Evolutionary conservation across 2,888 invertebrate species (phyloP).

Genomic region (Andricus curvator): DNA sequence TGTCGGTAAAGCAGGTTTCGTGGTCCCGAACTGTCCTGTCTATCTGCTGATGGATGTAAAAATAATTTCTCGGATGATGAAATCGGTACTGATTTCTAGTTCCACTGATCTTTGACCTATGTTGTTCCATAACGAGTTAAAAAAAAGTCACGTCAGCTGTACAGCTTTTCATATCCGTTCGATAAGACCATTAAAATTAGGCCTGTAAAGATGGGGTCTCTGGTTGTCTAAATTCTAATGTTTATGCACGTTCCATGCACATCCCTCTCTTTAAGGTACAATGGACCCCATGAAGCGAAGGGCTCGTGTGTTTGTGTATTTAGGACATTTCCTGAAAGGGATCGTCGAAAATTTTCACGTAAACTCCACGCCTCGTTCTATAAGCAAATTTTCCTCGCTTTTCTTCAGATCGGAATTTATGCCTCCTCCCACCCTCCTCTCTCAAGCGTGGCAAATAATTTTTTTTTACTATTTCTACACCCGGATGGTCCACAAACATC

Average conservation of each 20-base stretch:
- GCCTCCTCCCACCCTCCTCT: slow-evolving; percentile 13
- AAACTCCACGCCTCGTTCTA: slow-evolving; percentile 19
- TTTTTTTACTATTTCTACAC: neutral
- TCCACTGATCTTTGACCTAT: slow-evolving; percentile 1
- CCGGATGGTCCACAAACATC: neutral
- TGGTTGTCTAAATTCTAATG: slow-evolving; percentile 45
- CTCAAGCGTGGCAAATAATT: slow-evolving; percentile 11
- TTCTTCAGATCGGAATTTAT: slow-evolving; percentile 16
- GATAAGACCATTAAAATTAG: slow-evolving; percentile 11
- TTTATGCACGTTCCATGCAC: slow-evolving; percentile 27
- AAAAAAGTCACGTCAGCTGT: slow-evolving; percentile 46
- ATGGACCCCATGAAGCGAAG: slow-evolving; percentile 44
- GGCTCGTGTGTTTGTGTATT: slow-evolving; percentile 47
- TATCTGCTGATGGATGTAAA: too few species aligned
- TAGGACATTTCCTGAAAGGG: slow-evolving; percentile 46
- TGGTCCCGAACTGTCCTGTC: too few species aligned
- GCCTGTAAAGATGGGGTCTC: neutral
- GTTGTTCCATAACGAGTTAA: neutral
- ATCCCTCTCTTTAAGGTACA: slow-evolving; percentile 17
- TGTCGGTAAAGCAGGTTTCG: too few species aligned
- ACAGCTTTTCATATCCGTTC: neutral
- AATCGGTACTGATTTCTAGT: neutral
- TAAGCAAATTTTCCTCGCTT: slow-evolving; percentile 39
- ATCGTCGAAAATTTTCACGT: slow-evolving; percentile 32
- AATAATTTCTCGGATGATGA: too few species aligned